Base-by-base conservation (phyloP, 2,113 vertebrate genomes). In the Amazona guildingii region DNA sequence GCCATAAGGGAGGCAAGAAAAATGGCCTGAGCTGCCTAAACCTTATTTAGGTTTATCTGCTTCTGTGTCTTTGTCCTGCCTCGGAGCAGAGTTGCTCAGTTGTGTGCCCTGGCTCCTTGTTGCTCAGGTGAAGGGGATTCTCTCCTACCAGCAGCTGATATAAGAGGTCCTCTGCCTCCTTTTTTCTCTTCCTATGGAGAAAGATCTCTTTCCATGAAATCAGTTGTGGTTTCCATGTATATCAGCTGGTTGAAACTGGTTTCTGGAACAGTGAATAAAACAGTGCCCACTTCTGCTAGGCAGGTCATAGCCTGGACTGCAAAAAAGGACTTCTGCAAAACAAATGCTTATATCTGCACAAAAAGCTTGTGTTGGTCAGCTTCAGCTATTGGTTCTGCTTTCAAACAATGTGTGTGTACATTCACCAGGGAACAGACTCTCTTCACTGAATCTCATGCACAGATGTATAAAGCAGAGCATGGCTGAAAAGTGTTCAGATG, bases 151-250 rank as follows among this genome's bases (percentile, higher is more conserved):
- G 68, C 11, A 92, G 52, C 68, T 80, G 68, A n/a, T 29, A 61
- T 59, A 59, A 76, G 48, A 80, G 33, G 21, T 18, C 20, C n/a
- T 79, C 35, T 82, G 81, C 21, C 49, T 77, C 43, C 23, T 80
- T 5, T n/a, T 48, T 70, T 67, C n/a, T 20, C 37, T 59, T 29
- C 25, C 57, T 55, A 4, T 37, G 37, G 37, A 37, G 37, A 37
- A 73, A 59, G 33, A 46, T 46, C 25, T 73, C 64, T 74, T 89
- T 74, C 35, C 37, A 11, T 44, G 37, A 61, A 73, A 27, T 41
- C 35, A 74, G 0, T 0, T 2, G 17, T 73, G 48, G 43, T 59
- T 80, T 92, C 63, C 59, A n/a, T 2, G 13, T 51, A 31, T 10
- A 21, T 54, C 72, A 94, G 66, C 67, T 68, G 43, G 6, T 52